Percentiles rank a stretch among this genome's conserved stretches.
phyloP scores from a whole-genome alignment of 2,113 vertebrate species.

The Gymnobelideus leadbeateri region DNA sequence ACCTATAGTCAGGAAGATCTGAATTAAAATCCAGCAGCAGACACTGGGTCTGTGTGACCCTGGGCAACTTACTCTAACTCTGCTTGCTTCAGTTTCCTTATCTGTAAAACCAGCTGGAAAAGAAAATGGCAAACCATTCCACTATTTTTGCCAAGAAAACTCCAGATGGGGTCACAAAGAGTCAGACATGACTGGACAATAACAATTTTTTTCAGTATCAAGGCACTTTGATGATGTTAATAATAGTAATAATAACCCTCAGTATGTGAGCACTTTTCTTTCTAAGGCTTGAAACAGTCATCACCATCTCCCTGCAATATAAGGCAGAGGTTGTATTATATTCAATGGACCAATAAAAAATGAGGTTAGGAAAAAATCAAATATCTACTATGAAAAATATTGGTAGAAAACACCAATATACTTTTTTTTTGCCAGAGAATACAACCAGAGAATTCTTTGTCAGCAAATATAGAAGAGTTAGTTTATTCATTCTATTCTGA shows the following conservation, averaged over 20 bases:
- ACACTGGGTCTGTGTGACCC: not conserved
- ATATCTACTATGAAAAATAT: not conserved
- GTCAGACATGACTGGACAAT: not conserved
- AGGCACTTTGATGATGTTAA: constrained; percentile 48
- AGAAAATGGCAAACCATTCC: constrained; percentile 13
- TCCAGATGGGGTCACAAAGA: not conserved
- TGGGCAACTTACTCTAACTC: not conserved
- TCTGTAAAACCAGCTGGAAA: constrained; percentile 7
- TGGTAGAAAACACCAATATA: not conserved
- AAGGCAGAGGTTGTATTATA: constrained; percentile 12
- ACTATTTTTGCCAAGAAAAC: not conserved
- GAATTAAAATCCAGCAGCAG: not conserved
- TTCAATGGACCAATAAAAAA: constrained; percentile 5
- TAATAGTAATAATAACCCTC: not conserved
- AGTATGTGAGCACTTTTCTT: constrained; percentile 16
- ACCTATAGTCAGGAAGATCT: not conserved
- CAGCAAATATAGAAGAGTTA: not conserved
- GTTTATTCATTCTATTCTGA: not conserved
- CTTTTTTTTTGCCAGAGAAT: no score
- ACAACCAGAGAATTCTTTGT: not conserved
- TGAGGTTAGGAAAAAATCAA: constrained; percentile 9
- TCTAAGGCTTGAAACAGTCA: constrained; percentile 31
- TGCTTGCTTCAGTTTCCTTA: not conserved
- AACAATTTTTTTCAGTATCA: not conserved
- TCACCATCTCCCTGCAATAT: constrained; percentile 26